phyloP scores from a whole-genome alignment of 2,113 vertebrate genomes.

The Ciconia boyciana region DNA sequence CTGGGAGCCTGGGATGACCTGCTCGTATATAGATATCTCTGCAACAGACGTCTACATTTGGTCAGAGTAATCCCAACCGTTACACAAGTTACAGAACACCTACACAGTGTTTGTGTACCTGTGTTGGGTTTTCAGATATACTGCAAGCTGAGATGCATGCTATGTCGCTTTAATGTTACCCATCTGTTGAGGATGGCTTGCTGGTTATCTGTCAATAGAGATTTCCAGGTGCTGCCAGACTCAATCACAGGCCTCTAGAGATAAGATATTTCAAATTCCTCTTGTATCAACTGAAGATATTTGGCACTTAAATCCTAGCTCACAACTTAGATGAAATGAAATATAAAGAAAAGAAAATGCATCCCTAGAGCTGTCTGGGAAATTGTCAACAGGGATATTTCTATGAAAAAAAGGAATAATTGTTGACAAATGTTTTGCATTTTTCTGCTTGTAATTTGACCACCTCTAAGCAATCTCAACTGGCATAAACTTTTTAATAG shows the following conservation, averaged over 20 bases:
- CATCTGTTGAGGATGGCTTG: not conserved
- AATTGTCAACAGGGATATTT: not conserved
- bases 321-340: not conserved
- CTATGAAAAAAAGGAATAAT: not conserved
- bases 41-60: accelerated
- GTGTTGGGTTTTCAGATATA: not conserved
- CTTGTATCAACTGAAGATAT: not conserved
- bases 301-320: slow-evolving; percentile 11
- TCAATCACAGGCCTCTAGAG: not conserved
- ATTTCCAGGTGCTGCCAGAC: not conserved
- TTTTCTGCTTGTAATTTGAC: not conserved
- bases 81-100: not conserved
- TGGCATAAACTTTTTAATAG: not conserved
- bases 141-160: not conserved
- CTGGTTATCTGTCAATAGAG: not conserved
- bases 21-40: not conserved
- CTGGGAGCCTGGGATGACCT: not conserved
- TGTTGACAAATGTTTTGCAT: not conserved
- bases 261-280: slow-evolving; percentile 3
- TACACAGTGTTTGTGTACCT: not conserved
- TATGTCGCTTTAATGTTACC: not conserved
- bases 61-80: not conserved
- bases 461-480: not conserved
- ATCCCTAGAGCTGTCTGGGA: not conserved
- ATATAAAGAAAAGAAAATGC: not conserved